phyloP scores from a whole-genome alignment of 2,888 invertebrate genomes.

The Trissolcus japonicus region DNA sequence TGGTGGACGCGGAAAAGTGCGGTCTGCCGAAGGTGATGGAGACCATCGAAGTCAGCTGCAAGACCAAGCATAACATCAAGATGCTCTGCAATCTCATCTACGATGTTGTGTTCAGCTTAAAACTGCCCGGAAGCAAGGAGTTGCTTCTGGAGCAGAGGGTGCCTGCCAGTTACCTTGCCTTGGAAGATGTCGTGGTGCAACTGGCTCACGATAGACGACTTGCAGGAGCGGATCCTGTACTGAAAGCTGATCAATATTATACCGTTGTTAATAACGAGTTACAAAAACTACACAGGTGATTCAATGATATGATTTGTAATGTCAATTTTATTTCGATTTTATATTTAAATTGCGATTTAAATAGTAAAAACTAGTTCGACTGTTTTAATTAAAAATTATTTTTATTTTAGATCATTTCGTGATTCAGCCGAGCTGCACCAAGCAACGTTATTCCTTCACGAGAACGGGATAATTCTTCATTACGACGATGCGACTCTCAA shows the following conservation, averaged over 20 bases:
- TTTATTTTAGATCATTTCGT: conserved; percentile 81
- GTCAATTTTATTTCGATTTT: too few species aligned
- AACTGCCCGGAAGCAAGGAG: conserved; percentile 94
- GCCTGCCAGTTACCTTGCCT: conserved; percentile 94
- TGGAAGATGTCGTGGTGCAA: conserved; percentile 93
- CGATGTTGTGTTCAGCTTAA: conserved; percentile 93
- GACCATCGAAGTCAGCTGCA: conserved; percentile 93
- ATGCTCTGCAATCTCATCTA: conserved; percentile 94
- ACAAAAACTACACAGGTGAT: conserved; percentile 79
- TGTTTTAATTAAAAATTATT: too few species aligned
- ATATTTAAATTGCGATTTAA: too few species aligned
- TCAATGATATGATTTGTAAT: neutral
- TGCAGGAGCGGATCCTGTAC: conserved; percentile 86
- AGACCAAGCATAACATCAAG: conserved; percentile 91
- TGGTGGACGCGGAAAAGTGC: conserved; percentile 96
- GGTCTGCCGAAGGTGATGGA: conserved; percentile 95
- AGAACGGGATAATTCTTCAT: conserved; percentile 96
- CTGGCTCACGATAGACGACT: conserved; percentile 86
- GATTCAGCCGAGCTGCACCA: conserved; percentile 94
- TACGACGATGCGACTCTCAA: conserved; percentile 95
- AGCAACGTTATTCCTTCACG: conserved; percentile 97
- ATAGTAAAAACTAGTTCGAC: too few species aligned
- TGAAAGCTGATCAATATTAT: conserved; percentile 87
- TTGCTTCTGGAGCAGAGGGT: conserved; percentile 94
- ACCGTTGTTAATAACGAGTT: conserved; percentile 77